Evolutionary conservation across 2,113 vertebrate species (phyloP).

Genomic region (Passerina amoena): DNA sequence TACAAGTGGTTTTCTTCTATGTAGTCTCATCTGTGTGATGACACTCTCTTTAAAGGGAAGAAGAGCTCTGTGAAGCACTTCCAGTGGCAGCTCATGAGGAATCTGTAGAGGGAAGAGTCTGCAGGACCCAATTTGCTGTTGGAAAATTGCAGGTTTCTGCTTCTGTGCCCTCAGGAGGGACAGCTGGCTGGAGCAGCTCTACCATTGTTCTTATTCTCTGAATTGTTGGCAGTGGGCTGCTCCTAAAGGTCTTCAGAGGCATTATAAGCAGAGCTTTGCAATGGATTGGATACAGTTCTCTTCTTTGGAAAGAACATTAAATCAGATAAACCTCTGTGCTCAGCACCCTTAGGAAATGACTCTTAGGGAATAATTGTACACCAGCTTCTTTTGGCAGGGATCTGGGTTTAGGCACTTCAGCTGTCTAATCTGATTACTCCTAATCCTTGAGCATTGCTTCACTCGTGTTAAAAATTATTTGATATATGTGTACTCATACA

Average conservation of each 20-base stretch:
- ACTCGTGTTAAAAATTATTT: not conserved
- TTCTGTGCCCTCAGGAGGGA: not conserved
- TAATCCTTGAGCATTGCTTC: not conserved
- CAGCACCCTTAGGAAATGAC: not conserved
- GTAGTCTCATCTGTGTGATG: not conserved
- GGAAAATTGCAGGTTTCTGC: not conserved
- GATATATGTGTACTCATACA: accelerated
- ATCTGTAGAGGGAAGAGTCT: not conserved
- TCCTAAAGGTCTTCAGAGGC: not conserved
- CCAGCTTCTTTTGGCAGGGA: not conserved
- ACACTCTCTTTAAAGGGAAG: not conserved
- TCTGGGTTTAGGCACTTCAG: not conserved
- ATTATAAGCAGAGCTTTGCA: not conserved
- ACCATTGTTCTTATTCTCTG: not conserved
- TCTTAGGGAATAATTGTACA: not conserved
- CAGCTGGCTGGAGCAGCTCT: not conserved
- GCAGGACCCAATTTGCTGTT: not conserved
- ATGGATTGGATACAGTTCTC: not conserved
- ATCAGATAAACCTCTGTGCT: not conserved
- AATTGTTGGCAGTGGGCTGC: not conserved
- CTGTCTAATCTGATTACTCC: not conserved
- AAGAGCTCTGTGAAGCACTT: not conserved
- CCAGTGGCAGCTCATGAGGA: not conserved
- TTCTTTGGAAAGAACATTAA: not conserved
- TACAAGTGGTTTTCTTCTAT: not conserved